Conservation (phyloP, 2,888 invertebrate genomes). For the Philereme vetulata region DNA sequence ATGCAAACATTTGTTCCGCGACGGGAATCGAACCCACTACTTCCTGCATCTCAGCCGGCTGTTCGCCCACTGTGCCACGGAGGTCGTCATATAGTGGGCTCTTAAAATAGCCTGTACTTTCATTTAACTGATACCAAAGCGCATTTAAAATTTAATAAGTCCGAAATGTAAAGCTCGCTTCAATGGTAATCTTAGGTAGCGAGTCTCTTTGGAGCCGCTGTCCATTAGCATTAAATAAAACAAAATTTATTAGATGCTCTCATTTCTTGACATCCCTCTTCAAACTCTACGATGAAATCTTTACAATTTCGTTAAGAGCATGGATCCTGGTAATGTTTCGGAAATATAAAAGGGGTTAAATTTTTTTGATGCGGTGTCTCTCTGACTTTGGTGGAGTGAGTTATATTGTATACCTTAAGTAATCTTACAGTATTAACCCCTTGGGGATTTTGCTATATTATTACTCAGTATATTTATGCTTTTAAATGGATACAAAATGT, state of each 20-base stretch:
- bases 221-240: constrained; percentile 46
- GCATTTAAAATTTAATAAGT: constrained; percentile 25
- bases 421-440: too few species aligned
- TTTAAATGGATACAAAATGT: too few species aligned
- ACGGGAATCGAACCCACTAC: too few species aligned
- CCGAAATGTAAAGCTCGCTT: constrained; percentile 28
- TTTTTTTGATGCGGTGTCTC: constrained; percentile 23
- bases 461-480: too few species aligned
- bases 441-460: too few species aligned
- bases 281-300: constrained; percentile 39
- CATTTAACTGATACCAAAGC: neutral
- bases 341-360: constrained; percentile 28
- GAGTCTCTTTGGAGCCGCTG: constrained; percentile 34
- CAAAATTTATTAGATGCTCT: constrained; percentile 43
- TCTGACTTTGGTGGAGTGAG: constrained; percentile 6
- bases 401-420: neutral
- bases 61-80: too few species aligned
- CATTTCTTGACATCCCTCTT: constrained; percentile 43
- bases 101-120: neutral
- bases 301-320: constrained; percentile 41
- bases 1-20: too few species aligned
- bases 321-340: constrained; percentile 30
- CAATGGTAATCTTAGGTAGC: constrained; percentile 34
- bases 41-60: too few species aligned
- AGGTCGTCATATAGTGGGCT: too few species aligned